A percentile compares a stretch with the other conserved stretches of the same genome.
Evolutionary conservation across 2,113 vertebrate species (phyloP).

Genomic region (Procavia capensis): DNA sequence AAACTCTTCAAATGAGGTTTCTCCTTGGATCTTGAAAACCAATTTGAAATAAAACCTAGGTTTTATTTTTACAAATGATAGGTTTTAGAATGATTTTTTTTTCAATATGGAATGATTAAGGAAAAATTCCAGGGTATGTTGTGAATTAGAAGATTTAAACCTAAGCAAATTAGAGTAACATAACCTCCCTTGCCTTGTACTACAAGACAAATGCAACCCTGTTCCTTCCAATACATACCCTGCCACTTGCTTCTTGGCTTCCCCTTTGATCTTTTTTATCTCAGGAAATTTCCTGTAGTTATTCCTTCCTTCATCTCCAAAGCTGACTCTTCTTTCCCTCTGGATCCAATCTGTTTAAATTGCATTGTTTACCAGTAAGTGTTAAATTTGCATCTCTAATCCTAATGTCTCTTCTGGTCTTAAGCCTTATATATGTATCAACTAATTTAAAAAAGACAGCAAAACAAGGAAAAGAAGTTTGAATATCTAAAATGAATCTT

Average conservation of each 20-base stretch:
- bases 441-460: neutral
- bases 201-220: neutral
- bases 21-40: neutral
- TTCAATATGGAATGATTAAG: neutral
- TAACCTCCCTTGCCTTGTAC: neutral
- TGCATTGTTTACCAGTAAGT: neutral
- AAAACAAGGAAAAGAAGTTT: no score
- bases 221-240: neutral
- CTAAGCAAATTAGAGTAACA: neutral
- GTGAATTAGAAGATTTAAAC: neutral
- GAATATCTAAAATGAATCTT: neutral
- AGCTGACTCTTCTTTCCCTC: neutral
- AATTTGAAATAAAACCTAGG: neutral
- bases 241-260: neutral
- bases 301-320: accelerated
- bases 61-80: neutral
- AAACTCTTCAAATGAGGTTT: neutral
- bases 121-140: neutral
- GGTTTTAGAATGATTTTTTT: neutral
- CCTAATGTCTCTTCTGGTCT: neutral
- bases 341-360: neutral
- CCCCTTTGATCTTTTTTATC: neutral
- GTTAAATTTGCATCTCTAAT: neutral
- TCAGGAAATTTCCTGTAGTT: neutral
- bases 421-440: neutral